Evolutionary conservation across 2,113 vertebrate species (phyloP).

Genomic region (Macquaria ambigua): DNA sequence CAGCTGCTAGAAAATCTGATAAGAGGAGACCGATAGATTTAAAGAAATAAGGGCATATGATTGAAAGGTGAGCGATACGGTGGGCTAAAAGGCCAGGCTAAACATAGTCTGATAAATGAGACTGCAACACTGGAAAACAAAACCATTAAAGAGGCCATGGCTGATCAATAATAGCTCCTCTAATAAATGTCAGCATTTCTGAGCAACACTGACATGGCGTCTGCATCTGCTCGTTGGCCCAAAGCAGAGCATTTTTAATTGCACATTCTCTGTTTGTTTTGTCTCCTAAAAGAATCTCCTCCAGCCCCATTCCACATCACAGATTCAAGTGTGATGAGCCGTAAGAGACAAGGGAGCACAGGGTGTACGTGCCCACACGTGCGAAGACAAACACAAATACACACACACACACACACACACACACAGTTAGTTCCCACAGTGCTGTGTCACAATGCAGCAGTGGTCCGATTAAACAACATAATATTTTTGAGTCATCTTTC

Average conservation of each 20-base stretch:
- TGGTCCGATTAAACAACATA: conserved; percentile 27
- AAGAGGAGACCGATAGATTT: neutral
- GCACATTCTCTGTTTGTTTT: conserved; percentile 38
- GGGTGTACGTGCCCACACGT: conserved; percentile 24
- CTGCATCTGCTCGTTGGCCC: conserved; percentile 12
- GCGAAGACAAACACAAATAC: conserved; percentile 12
- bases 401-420: neutral
- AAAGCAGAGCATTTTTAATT: conserved; percentile 22
- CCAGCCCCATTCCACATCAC: conserved; percentile 33
- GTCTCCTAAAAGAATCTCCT: conserved; percentile 23
- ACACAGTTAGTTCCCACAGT: conserved; percentile 24
- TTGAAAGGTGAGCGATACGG: neutral
- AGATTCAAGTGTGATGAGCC: conserved; percentile 40
- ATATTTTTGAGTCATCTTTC: conserved; percentile 47
- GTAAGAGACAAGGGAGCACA: conserved; percentile 4
- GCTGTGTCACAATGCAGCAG: conserved; percentile 60
- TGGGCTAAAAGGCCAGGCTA: conserved; percentile 9
- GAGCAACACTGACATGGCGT: neutral
- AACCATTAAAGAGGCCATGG: conserved; percentile 4
- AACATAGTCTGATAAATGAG: conserved; percentile 42
- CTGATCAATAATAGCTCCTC: conserved; percentile 30
- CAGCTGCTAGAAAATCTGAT: conserved; percentile 2
- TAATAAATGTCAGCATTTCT: conserved; percentile 17
- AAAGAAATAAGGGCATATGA: conserved; percentile 7
- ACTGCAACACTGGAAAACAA: conserved; percentile 36